Evolutionary conservation across 1,140 invertebrate genomes (phyloP), one percentile per base, ranked within the genome.

Genomic region (Zaprionus davidi): DNA sequence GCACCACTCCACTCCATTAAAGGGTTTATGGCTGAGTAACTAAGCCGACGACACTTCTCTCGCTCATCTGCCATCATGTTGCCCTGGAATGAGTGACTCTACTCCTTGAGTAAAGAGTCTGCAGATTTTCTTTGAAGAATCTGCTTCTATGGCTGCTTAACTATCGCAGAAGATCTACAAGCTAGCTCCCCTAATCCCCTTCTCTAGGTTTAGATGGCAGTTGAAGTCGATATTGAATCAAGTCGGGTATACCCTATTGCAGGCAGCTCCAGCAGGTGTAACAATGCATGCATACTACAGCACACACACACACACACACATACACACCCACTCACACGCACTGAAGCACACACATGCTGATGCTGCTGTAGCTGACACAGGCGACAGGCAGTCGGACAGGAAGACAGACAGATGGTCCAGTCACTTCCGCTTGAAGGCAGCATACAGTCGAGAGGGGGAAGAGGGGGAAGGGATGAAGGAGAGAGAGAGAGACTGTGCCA

Each of bases 351-450:
- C 36, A 70, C 38, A 51, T 49, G 57, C 69, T 57, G 65, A 60
- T 49, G 44, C 5, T 44, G 38, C 44, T 65, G 51, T 34, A 55
- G 63, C 56, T 53, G 62, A 56, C 60, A 67, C 22, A 56, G 28
- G 68, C 26, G 69, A 67, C 55, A 72, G 60, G 24, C 59, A 46
- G 69, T 11, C 36, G 46, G 55, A 60, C 34, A 28, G 46, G 63
- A 41, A 28, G 62, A 55, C 66, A 79, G 62, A 72, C 56, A 71
- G 68, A 63, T 58, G 73, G 80, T 71, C 77, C 72, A 81, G 84
- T 87, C 68, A 84, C 74, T 83, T 87, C 84, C 84, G 84, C 74
- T 73, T 68, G 76, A 51, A 46, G 34, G 51, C 46, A 46, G n/a
- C 31, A 11, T 11, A 9, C 31, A 34, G 62, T 36, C 41, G 55